Percentiles rank a stretch among this genome's conserved stretches.
Conservation (phyloP, 2,113 vertebrate species). For the Asarcornis scutulata region DNA sequence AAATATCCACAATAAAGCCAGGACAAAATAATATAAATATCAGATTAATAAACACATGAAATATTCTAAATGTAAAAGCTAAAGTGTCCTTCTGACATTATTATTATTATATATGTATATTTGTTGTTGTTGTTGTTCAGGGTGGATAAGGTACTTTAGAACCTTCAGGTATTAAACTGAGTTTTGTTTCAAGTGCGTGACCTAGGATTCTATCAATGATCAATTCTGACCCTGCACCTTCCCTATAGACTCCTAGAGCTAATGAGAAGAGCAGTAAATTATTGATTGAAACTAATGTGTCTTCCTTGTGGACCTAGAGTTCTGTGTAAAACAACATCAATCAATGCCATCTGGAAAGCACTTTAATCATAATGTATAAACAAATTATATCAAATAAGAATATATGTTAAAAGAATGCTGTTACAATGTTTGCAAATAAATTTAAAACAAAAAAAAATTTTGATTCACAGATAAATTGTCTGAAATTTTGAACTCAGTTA, state of each 20-base stretch:
- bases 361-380: neutral
- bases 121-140: too few relatives aligned
- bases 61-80: neutral
- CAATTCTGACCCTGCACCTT: neutral
- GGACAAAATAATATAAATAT: neutral
- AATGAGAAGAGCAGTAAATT: slow-evolving; percentile 25
- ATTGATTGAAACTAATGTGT: slow-evolving; percentile 35
- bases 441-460: neutral
- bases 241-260: neutral
- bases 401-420: neutral
- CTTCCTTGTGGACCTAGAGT: neutral
- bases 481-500: neutral
- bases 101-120: too few relatives aligned
- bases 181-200: neutral
- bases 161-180: neutral
- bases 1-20: neutral
- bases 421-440: neutral
- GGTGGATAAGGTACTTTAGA: neutral
- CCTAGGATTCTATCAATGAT: slow-evolving; percentile 46
- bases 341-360: neutral
- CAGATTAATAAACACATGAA: neutral
- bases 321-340: slow-evolving; percentile 9
- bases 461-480: neutral
- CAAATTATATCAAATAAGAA: neutral
- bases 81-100: neutral